Evolutionary conservation across 2,113 vertebrate species (phyloP).

Genomic region (Archocentrus centrarchus): DNA sequence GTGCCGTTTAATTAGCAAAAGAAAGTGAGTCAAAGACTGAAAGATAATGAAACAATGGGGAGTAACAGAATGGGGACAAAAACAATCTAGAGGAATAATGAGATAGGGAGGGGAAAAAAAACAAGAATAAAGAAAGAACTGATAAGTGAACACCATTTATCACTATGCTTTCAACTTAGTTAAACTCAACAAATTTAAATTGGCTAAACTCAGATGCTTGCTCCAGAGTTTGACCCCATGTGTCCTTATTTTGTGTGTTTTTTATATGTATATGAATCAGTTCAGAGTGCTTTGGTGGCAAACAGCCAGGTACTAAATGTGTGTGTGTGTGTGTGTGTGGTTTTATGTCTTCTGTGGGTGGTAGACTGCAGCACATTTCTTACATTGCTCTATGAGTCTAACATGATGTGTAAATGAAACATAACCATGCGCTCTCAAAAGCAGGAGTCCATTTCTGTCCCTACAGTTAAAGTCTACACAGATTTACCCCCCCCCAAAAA

Average conservation of each 20-base stretch:
- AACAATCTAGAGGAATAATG: conserved; percentile 1
- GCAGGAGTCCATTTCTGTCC: not conserved
- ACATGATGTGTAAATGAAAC: not conserved
- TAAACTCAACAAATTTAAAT: not conserved
- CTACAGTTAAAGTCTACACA: not conserved
- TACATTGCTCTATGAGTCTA: not conserved
- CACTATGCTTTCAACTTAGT: not conserved
- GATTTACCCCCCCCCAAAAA: no score
- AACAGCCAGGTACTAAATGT: conserved; percentile 36
- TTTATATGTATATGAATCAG: conserved; percentile 33
- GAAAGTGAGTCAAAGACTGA: conserved; percentile 9
- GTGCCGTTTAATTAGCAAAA: not conserved
- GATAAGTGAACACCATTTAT: conserved; percentile 7
- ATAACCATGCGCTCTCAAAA: not conserved
- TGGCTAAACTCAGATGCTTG: not conserved
- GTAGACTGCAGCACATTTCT: not conserved
- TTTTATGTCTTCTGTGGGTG: not conserved
- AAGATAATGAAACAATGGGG: not conserved
- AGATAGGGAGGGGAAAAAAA: not conserved
- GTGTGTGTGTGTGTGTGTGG: not conserved
- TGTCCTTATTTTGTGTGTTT: conserved; percentile 16
- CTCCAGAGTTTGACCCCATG: conserved; percentile 16
- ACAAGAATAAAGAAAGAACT: not conserved
- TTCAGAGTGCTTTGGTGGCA: conserved; percentile 67
- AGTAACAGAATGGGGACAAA: not conserved